Base-by-base conservation (phyloP, 2,797 vertebrate species). In the Pseudochaenichthys georgianus region DNA sequence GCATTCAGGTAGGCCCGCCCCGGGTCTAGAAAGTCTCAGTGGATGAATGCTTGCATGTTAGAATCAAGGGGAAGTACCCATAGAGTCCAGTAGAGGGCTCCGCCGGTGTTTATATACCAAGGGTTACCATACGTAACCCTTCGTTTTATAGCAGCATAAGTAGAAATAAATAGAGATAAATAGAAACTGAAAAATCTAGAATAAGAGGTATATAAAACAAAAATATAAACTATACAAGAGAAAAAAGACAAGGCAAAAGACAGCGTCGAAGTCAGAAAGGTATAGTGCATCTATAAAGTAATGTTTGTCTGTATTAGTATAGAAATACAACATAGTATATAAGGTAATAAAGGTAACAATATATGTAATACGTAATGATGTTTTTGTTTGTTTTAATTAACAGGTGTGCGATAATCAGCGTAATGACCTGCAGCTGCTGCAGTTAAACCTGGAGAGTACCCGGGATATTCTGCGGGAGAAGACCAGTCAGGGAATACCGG, bases 331-430 rank as follows among this genome's bases (percentile, higher is more conserved):
- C 6, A 38, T 38, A 38, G 34, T 38, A 7, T 38, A 38, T 38
- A 9, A 38, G 7, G 7, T 38, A 38, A 38, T 9, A 6, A 2
- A 28, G 23, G 23, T 28, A 38, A 38, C 8, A 38, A 38, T 38
- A 38, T 38, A 38, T 38, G 8, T 38, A 28, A 38, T 45, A 16
- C 5, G 46, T 28, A 13, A 45, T 65, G 43, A 16, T 68, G 60
- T 72, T 9, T 43, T 17, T 80, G 45, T 89, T 28, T 79, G 28
- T 83, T 60, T 16, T 65, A 7, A 38, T 38, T 38, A n/a, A 1
- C 89, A 98, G 97, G 95, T 97, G 75, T 98, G 95, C 73, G 78
- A 95, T 59, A 97, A 96, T 73, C 97, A 97, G 85, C 94, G 95
- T 60, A 92, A 80, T 59, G 96, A 98, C 80, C 90, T 98, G 52